A percentile compares a stretch with the other conserved stretches of the same genome.
Evolutionary conservation across 2,888 invertebrate genomes (phyloP).

Genomic region (Chelonus formosanus): DNA sequence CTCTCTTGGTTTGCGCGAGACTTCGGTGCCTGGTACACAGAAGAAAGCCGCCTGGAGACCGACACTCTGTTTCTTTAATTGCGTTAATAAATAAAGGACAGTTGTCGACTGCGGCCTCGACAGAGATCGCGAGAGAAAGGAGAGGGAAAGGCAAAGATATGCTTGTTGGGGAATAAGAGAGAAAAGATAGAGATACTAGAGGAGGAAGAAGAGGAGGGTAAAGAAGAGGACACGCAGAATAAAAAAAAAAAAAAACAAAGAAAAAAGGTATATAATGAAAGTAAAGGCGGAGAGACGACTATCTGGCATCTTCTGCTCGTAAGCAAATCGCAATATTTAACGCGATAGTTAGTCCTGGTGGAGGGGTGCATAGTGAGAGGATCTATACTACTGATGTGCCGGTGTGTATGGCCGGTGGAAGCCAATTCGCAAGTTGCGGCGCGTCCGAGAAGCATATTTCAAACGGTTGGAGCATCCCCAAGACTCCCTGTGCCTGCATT

Average conservation of each 20-base stretch:
- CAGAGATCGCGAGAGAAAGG: constrained; percentile 41
- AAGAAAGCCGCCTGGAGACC: constrained; percentile 58
- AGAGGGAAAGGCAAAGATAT: constrained; percentile 10
- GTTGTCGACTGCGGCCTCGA: constrained; percentile 46
- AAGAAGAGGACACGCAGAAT: constrained; percentile 30
- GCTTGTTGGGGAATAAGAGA: constrained; percentile 29
- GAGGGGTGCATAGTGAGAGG: constrained; percentile 11
- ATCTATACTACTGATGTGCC: constrained; percentile 33
- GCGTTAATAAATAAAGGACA: constrained; percentile 64
- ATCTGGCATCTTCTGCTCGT: constrained; percentile 50
- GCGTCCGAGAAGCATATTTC: constrained; percentile 50
- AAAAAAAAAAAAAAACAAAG: constrained; percentile 33
- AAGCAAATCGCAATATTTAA: constrained; percentile 61
- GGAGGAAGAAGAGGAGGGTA: constrained; percentile 21
- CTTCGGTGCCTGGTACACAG: constrained; percentile 43
- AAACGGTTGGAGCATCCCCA: constrained; percentile 44
- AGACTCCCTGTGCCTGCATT: constrained; percentile 51
- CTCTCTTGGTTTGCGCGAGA: constrained; percentile 34
- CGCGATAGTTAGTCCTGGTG: constrained; percentile 49
- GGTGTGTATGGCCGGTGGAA: constrained; percentile 42
- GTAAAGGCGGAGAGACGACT: constrained; percentile 35
- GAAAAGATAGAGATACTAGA: constrained; percentile 26
- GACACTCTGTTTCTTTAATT: constrained; percentile 65
- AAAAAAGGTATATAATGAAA: constrained; percentile 15
- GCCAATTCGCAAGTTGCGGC: constrained; percentile 51